Evolutionary conservation across 2,888 invertebrate species (phyloP), one percentile per base, ranked within the genome.

Genomic region (Drosophila mimetica): DNA sequence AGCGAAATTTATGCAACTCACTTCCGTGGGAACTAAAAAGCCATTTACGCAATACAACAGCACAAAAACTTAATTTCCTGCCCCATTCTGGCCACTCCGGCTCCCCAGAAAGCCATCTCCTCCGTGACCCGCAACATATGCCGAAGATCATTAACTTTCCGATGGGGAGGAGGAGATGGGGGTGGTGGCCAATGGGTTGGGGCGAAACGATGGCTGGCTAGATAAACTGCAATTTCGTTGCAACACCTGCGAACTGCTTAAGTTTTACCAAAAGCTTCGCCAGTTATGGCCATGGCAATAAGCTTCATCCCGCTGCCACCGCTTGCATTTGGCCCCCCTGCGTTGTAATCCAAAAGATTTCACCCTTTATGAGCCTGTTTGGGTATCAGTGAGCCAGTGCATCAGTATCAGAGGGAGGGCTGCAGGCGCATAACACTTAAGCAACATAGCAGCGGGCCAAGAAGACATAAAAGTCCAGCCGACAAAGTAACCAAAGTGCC

Each of bases 221-320:
- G 84, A 84, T 84, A 87, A 85, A 84, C 84, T 87, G 84, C 83
- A 84, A 87, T 84, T 87, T 79, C 75, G 86, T 61, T 82, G 84
- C 87, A 84, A 85, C 84, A 84, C 84, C 84, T 84, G 84, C 66
- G 73, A 77, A 79, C 80, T 79, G 88, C 86, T 84, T 71, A 84
- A 84, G 77, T 85, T 85, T 77, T 65, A 48, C 73, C 59, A 67
- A 71, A 71, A 79, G 46, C 57, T 72, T 52, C 69, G 72, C 59
- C 81, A 84, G 84, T 82, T 82, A 86, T 86, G 75, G 55, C 48
- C 52, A n/a, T 8, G 63, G 73, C 81, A 52, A 83, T 79, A 82
- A 86, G 74, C 54, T 46, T 22, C 18, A 14, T 39, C 42, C 58
- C 9, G 42, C 70, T 30, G 14, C 60, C 48, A 14, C 32, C 4